Evolutionary conservation across 2,113 vertebrate genomes (phyloP).

Genomic region (Bubo scandiacus): DNA sequence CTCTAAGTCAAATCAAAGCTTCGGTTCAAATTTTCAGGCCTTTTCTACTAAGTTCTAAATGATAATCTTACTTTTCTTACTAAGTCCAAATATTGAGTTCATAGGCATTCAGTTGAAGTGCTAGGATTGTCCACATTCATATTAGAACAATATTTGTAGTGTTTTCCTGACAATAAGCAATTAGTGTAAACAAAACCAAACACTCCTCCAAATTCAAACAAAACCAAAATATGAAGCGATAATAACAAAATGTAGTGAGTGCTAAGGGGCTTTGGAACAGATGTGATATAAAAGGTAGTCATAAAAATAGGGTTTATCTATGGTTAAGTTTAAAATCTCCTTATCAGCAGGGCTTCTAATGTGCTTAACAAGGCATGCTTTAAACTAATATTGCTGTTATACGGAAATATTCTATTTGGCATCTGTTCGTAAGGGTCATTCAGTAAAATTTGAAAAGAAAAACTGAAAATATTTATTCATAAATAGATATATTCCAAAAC

Average conservation of each 20-base stretch:
- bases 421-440: background rate
- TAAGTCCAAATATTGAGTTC: background rate
- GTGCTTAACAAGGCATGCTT: background rate
- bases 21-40: background rate
- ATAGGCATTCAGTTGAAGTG: background rate
- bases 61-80: background rate
- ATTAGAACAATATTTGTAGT: background rate
- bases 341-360: background rate
- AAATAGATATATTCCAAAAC: background rate
- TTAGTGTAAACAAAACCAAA: background rate
- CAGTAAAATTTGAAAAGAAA: background rate
- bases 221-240: background rate
- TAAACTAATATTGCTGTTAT: background rate
- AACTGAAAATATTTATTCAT: conserved; percentile 23
- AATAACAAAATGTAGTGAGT: background rate
- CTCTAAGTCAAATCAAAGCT: background rate
- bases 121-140: background rate
- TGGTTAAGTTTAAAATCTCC: background rate
- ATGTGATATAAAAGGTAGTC: background rate
- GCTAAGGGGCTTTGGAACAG: background rate
- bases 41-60: background rate
- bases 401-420: background rate
- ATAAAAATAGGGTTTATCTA: background rate
- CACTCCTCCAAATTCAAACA: background rate
- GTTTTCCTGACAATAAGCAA: background rate